Conservation (phyloP, 2,113 vertebrate species). For the Pachyramphus minor region DNA sequence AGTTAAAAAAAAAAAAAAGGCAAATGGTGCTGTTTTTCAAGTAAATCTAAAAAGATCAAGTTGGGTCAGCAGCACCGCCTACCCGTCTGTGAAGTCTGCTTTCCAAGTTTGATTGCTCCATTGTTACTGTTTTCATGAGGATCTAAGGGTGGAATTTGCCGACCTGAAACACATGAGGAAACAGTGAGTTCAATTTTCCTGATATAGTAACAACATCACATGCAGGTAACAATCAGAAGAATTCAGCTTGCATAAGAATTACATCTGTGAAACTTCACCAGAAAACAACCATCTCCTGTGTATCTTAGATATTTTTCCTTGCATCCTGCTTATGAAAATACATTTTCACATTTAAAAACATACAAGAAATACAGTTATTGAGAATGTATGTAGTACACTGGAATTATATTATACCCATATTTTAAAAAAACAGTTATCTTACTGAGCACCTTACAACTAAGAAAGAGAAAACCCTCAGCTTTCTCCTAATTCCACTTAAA, state of each 20-base stretch:
- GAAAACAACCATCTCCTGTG: background rate
- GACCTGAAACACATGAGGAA: constrained; percentile 76
- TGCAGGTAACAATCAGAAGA: background rate
- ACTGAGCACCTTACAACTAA: background rate
- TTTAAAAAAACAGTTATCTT: background rate
- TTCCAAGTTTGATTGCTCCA: constrained; percentile 85
- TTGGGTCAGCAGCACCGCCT: constrained; percentile 88
- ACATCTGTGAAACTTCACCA: background rate
- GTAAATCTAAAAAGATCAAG: background rate
- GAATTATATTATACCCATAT: background rate
- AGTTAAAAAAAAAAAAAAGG: background rate
- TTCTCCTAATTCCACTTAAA: background rate
- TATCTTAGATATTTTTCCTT: background rate
- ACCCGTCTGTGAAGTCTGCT: constrained; percentile 67
- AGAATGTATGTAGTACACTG: background rate
- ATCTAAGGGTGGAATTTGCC: constrained; percentile 91
- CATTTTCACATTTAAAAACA: background rate
- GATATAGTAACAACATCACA: background rate
- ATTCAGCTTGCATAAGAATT: background rate
- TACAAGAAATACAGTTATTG: background rate
- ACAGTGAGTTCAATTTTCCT: background rate
- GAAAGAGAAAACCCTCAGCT: background rate
- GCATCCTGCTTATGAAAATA: background rate
- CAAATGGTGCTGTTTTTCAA: constrained; percentile 44
- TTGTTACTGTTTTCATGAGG: constrained; percentile 85